Base-by-base conservation (phyloP, 2,888 invertebrate species). In the Dolichomitus sp. region DNA sequence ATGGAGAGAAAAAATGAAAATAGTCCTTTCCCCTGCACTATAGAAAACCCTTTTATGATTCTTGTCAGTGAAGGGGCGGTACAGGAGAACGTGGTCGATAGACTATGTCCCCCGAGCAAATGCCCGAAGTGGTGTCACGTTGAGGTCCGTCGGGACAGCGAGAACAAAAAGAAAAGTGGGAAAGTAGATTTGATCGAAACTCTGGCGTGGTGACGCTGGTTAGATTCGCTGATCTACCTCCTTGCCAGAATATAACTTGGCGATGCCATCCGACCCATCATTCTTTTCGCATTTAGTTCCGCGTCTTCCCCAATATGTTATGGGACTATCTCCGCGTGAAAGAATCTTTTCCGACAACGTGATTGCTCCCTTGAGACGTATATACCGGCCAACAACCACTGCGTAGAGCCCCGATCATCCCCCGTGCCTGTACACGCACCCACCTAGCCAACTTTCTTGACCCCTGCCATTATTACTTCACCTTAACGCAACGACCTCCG, bases 21-120 rank as follows among this genome's bases (percentile, higher is more conserved):
- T 23, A 23, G 23, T 23, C 23, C 23, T 2, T 23, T 23, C 2
- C 2, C 23, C 23, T 23, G 23, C 23, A 23, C 1, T 23, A 23
- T 23, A 23, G 23, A 23, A 23, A 23, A 23, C 23, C 23, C 23
- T 23, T 23, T 23, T 23, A 65, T 78, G 52, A 19, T 33, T 65
- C 42, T 54, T 40, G 17, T 30, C 7, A 30, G 37, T 14, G 37
- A 23, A 23, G 11, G 17, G 14, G 54, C 14, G 19, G 14, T 27
- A 42, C 37, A n/a, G 2, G 57, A 48, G 57, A 45, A 33, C n/a
- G 63, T 17, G 57, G 48, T 66, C 52, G 66, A 66, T 61, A 30
- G 37, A 33, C 66, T 33, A 48, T 30, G 30, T 30, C 63, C 30
- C 5, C 52, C 5, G 59, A 66, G 37, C 57, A 23, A 73, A 27